phyloP scores from a whole-genome alignment of 92 coral and sea anemone genomes.

The Umimayanthus kanabou region DNA sequence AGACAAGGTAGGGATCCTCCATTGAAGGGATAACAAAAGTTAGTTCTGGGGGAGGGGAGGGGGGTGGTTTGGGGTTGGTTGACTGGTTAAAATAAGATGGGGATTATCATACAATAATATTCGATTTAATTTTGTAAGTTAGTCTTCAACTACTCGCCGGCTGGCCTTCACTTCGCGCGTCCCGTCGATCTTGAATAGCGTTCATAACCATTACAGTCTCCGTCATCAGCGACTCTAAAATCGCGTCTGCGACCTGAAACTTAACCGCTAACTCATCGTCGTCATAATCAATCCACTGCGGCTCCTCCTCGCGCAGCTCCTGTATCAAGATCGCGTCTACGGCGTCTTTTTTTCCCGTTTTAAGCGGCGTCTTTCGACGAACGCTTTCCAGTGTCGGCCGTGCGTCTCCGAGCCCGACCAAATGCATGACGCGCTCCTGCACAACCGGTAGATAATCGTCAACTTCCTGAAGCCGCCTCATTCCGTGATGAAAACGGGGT shows the following conservation, averaged over 20 bases:
- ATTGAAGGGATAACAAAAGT: no score
- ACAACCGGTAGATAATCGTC: conserved; percentile 78
- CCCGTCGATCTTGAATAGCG: conserved; percentile 81
- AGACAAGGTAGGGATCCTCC: no score
- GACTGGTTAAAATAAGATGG: background rate
- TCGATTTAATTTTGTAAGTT: no score
- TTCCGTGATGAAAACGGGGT: conserved; percentile 78
- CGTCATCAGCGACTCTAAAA: conserved; percentile 78
- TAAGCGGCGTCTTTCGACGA: conserved; percentile 95
- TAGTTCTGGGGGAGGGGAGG: no score
- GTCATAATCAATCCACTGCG: conserved; percentile 95
- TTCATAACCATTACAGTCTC: conserved; percentile 96
- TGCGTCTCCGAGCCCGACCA: conserved; percentile 89
- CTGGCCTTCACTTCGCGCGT: conserved; percentile 61
- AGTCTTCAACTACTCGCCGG: background rate
- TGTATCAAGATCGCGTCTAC: conserved; percentile 97
- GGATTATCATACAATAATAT: background rate
- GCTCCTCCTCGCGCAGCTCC: conserved; percentile 96
- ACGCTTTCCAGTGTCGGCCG: conserved; percentile 85
- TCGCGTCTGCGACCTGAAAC: conserved; percentile 98
- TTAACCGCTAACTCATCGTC: conserved; percentile 96
- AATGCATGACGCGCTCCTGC: conserved; percentile 77
- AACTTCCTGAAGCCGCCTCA: conserved; percentile 66
- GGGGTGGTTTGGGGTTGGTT: no score
- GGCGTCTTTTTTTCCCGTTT: conserved; percentile 91